Evolutionary conservation across 35 echinoderm and acorn worm species (phyloP).

Genomic region (Ptychodera flava): DNA sequence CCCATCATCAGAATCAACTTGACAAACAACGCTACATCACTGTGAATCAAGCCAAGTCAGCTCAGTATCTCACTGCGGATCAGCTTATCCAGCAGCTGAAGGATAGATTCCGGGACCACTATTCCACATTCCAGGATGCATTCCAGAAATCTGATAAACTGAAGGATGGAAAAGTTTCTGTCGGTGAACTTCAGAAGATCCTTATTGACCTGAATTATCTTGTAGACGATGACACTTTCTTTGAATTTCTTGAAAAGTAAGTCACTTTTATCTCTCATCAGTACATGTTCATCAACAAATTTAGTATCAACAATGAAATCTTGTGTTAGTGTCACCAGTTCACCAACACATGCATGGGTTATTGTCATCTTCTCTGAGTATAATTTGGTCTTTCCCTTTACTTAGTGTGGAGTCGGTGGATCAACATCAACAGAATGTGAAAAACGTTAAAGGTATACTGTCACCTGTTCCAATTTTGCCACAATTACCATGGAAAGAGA

Average conservation of each 20-base stretch:
- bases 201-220: slow-evolving; percentile 83
- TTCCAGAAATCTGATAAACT: slow-evolving; percentile 66
- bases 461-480: too few species aligned
- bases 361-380: too few species aligned
- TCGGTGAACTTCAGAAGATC: slow-evolving; percentile 75
- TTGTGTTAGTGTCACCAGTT: too few species aligned
- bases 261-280: too few species aligned
- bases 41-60: slow-evolving; percentile 74
- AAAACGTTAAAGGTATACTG: too few species aligned
- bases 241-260: slow-evolving; percentile 63
- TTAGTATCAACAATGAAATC: too few species aligned
- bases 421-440: too few species aligned
- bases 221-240: slow-evolving; percentile 80
- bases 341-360: too few species aligned
- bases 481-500: too few species aligned
- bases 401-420: too few species aligned
- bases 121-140: slow-evolving; percentile 83
- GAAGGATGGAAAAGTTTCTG: slow-evolving; percentile 59
- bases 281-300: too few species aligned
- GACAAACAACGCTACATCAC: slow-evolving; percentile 96
- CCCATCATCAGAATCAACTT: slow-evolving; percentile 75
- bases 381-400: too few species aligned
- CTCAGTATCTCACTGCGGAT: slow-evolving; percentile 57
- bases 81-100: slow-evolving; percentile 76
- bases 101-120: slow-evolving; percentile 77